phyloP scores from a whole-genome alignment of 2,888 invertebrate genomes.

The Ecliptopera silaceata region DNA sequence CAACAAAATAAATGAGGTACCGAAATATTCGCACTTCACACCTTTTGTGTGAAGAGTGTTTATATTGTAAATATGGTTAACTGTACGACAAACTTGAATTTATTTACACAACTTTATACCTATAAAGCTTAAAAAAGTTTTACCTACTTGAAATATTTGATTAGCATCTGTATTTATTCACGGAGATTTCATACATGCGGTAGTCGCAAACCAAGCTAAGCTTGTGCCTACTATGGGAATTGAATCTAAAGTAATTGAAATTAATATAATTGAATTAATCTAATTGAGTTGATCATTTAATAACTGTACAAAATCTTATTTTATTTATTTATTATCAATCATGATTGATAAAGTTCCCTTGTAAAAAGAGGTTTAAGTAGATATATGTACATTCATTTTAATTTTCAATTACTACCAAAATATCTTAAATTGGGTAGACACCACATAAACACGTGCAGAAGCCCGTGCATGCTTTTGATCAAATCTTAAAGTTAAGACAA shows the following conservation, averaged over 20 bases:
- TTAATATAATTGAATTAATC: constrained; percentile 2
- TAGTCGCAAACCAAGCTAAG: no score
- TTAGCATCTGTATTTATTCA: no score
- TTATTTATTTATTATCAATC: constrained; percentile 16
- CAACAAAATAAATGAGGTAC: constrained; percentile 20
- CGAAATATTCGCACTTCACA: constrained; percentile 24
- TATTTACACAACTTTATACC: not conserved
- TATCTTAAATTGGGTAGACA: not conserved
- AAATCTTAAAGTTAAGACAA: not conserved
- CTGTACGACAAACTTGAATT: not conserved
- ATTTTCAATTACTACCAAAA: not conserved
- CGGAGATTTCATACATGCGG: no score
- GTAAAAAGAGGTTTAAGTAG: no score
- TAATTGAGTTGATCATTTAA: constrained; percentile 17
- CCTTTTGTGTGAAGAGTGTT: constrained; percentile 11
- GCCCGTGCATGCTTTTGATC: constrained; percentile 5
- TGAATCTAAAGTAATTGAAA: not conserved
- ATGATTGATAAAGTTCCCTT: constrained; percentile 12
- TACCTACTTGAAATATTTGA: constrained; percentile 1
- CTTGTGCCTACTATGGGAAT: no score
- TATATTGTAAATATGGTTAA: constrained; percentile 18
- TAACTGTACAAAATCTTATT: constrained; percentile 8
- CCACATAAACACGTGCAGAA: constrained; percentile 5
- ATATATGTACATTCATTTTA: constrained; percentile 16
- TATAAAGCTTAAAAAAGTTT: not conserved